phyloP scores from a whole-genome alignment of 2,797 vertebrate species.

The Hybognathus amarus region DNA sequence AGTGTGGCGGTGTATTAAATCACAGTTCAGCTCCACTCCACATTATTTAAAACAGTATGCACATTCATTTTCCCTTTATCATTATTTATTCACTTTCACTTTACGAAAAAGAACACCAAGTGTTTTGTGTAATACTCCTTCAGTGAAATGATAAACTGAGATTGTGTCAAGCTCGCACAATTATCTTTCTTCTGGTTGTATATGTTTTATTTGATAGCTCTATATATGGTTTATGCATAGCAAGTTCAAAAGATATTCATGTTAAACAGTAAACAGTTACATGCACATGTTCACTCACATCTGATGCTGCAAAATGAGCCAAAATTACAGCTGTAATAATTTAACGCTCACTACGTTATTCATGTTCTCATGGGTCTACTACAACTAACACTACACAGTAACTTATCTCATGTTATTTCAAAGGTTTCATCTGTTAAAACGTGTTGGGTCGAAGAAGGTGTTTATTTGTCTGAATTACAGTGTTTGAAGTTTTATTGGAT shows the following conservation, averaged over 20 bases:
- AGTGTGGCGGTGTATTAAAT: slow-evolving; percentile 58
- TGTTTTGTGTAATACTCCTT: slow-evolving; percentile 11
- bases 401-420: slow-evolving; percentile 7
- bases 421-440: background rate
- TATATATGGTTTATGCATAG: slow-evolving; percentile 15
- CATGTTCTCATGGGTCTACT: slow-evolving; percentile 6
- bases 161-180: background rate
- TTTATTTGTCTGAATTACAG: slow-evolving; percentile 5
- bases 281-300: background rate
- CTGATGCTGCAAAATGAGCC: slow-evolving; percentile 36
- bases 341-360: slow-evolving; percentile 18
- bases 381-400: background rate
- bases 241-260: slow-evolving; percentile 11
- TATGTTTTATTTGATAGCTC: slow-evolving; percentile 1
- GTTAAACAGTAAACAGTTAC: slow-evolving; percentile 19
- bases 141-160: background rate
- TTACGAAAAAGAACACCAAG: background rate
- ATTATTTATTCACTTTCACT: slow-evolving; percentile 40
- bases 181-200: slow-evolving; percentile 10
- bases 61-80: slow-evolving; percentile 11
- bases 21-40: background rate
- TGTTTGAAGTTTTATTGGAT: slow-evolving; percentile 4
- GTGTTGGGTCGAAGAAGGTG: background rate
- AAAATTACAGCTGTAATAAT: background rate
- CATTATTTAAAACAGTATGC: slow-evolving; percentile 27